phyloP scores from a whole-genome alignment of 1,140 invertebrate species.

The Zaprionus vittiger region DNA sequence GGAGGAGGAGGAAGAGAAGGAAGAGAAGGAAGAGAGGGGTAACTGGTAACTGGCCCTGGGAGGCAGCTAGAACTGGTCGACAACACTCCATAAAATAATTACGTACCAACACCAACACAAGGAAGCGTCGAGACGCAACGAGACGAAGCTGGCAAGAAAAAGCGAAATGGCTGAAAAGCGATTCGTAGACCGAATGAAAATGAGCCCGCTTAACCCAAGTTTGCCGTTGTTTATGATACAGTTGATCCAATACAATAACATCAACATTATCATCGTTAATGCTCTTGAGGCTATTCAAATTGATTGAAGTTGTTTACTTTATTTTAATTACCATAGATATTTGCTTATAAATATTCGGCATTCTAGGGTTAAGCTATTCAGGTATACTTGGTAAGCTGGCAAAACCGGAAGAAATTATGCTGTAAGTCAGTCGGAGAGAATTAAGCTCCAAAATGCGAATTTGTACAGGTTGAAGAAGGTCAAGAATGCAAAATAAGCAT shows the following conservation, averaged over 20 bases:
- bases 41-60: conserved; percentile 21
- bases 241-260: no score
- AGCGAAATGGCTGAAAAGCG: conserved; percentile 10
- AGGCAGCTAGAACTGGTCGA: conserved; percentile 27
- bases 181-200: conserved; percentile 12
- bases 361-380: conserved; percentile 18
- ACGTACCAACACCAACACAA: conserved; percentile 66
- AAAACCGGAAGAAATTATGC: conserved; percentile 21
- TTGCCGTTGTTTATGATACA: not conserved
- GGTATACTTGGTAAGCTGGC: conserved; percentile 13
- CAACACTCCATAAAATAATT: conserved; percentile 77
- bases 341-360: not conserved
- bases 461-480: conserved; percentile 8
- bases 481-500: conserved; percentile 9
- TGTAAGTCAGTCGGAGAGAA: conserved; percentile 22
- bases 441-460: conserved; percentile 29
- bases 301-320: not conserved
- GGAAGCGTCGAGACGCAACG: not conserved
- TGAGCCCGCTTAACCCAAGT: conserved; percentile 2
- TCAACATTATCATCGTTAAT: no score
- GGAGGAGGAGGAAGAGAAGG: not conserved
- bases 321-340: not conserved
- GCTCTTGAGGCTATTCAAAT: not conserved
- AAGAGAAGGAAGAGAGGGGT: not conserved
- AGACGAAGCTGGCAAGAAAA: conserved; percentile 19